Conservation (phyloP, 2,797 vertebrate genomes). For the Botia almorhae region DNA sequence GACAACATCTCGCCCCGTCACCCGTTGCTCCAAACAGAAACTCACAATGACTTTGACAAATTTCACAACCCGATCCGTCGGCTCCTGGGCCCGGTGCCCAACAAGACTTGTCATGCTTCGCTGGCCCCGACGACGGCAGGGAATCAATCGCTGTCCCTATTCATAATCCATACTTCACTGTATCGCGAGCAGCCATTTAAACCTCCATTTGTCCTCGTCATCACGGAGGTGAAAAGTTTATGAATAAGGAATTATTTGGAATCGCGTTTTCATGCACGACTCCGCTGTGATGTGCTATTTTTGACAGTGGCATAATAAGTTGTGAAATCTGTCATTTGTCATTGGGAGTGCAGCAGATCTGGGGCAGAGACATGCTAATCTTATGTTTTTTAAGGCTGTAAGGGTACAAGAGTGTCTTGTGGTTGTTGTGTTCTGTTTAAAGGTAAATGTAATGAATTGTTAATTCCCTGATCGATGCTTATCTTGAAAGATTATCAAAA, state of each 20-base stretch:
- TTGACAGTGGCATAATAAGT: slow-evolving; percentile 27
- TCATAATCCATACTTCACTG: slow-evolving; percentile 63
- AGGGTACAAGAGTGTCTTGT: neutral
- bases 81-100: slow-evolving; percentile 43
- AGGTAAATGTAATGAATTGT: neutral
- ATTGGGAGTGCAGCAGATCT: slow-evolving; percentile 9
- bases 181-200: slow-evolving; percentile 60
- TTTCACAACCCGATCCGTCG: slow-evolving; percentile 47
- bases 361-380: neutral
- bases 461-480: neutral
- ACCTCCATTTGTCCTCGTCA: slow-evolving; percentile 59
- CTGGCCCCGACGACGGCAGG: slow-evolving; percentile 33
- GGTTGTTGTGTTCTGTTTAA: neutral
- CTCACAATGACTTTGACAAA: slow-evolving; percentile 60
- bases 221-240: slow-evolving; percentile 63
- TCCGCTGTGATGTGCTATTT: slow-evolving; percentile 53
- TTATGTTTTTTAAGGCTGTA: neutral
- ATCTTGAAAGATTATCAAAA: neutral
- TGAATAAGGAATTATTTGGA: slow-evolving; percentile 65
- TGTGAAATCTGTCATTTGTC: slow-evolving; percentile 41
- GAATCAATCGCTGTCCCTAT: slow-evolving; percentile 63
- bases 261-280: slow-evolving; percentile 23
- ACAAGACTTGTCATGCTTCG: slow-evolving; percentile 56
- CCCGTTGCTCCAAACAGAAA: slow-evolving; percentile 43
- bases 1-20: slow-evolving; percentile 21